Evolutionary conservation across 2,888 invertebrate species (phyloP), one percentile per base, ranked within the genome.

Genomic region (Polylopha cassiicola): DNA sequence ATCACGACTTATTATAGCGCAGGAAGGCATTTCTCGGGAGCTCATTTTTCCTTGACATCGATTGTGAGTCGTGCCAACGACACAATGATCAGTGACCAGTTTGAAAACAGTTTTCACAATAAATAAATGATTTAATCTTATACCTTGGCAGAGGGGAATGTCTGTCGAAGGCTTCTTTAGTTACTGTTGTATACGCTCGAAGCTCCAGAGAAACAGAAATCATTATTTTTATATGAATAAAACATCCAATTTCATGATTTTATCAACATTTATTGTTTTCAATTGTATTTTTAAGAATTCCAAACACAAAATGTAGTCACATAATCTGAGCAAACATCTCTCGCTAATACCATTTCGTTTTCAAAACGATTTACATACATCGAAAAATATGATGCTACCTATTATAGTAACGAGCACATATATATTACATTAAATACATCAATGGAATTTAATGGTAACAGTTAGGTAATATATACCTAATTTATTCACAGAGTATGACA

Each of bases 181-280:
- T n/a, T n/a, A n/a, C n/a, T n/a, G n/a, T n/a, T n/a, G n/a, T n/a
- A n/a, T n/a, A n/a, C n/a, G n/a, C n/a, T n/a, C n/a, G n/a, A n/a
- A n/a, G n/a, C n/a, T n/a, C n/a, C n/a, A n/a, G n/a, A n/a, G n/a
- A n/a, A n/a, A n/a, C n/a, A n/a, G n/a, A n/a, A n/a, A n/a, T n/a
- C n/a, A n/a, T n/a, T n/a, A n/a, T n/a, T n/a, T n/a, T n/a, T n/a
- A n/a, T n/a, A n/a, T n/a, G n/a, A 59, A 58, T 51, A 50, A 65
- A 61, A 62, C 51, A 46, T 18, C 14, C 21, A 44, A 27, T 17
- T 1, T 46, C 50, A 56, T 75, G 81, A 82, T 82, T 84, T 82
- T 81, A 82, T 82, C 80, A 84, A 84, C 84, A 84, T 84, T 82
- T 84, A 84, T 81, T 82, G 80, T 77, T 77, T 75, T 58, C 68